phyloP scores from a whole-genome alignment of 2,888 invertebrate species.

The Matsumyia berberina region DNA sequence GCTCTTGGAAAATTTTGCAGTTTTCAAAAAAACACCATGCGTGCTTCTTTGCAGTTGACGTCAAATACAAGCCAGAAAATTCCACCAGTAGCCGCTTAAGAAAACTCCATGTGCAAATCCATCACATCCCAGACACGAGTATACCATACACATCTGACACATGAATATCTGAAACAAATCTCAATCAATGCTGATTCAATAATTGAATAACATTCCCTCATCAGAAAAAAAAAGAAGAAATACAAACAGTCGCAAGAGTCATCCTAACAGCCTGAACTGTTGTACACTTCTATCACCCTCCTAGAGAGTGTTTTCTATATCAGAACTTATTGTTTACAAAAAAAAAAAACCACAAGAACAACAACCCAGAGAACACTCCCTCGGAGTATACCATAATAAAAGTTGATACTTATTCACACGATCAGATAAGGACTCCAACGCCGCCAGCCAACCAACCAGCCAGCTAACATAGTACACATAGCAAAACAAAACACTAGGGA shows the following conservation, averaged over 20 bases:
- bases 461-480: background rate
- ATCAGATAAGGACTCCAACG: slow-evolving; percentile 62
- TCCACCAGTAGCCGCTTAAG: background rate
- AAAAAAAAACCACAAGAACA: slow-evolving; percentile 9
- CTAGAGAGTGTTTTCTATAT: slow-evolving; percentile 58
- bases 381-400: slow-evolving; percentile 7
- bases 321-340: slow-evolving; percentile 62
- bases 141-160: slow-evolving; percentile 22
- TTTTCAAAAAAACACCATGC: background rate
- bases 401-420: slow-evolving; percentile 51
- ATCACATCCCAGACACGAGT: slow-evolving; percentile 1
- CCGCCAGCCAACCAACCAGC: slow-evolving; percentile 7
- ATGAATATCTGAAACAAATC: slow-evolving; percentile 5
- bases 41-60: background rate
- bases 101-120: background rate
- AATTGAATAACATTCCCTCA: slow-evolving; percentile 16
- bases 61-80: too few relatives aligned
- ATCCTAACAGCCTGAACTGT: slow-evolving; percentile 22
- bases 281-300: slow-evolving; percentile 54
- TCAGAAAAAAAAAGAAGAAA: slow-evolving; percentile 23
- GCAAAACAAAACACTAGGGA: slow-evolving; percentile 48
- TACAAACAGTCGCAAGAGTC: slow-evolving; percentile 13
- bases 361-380: slow-evolving; percentile 35
- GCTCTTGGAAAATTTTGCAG: background rate
- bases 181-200: slow-evolving; percentile 27